Percentiles rank a stretch among this genome's conserved stretches.
phyloP scores from a whole-genome alignment of 2,888 invertebrate species.

The Oscheius sp. region DNA sequence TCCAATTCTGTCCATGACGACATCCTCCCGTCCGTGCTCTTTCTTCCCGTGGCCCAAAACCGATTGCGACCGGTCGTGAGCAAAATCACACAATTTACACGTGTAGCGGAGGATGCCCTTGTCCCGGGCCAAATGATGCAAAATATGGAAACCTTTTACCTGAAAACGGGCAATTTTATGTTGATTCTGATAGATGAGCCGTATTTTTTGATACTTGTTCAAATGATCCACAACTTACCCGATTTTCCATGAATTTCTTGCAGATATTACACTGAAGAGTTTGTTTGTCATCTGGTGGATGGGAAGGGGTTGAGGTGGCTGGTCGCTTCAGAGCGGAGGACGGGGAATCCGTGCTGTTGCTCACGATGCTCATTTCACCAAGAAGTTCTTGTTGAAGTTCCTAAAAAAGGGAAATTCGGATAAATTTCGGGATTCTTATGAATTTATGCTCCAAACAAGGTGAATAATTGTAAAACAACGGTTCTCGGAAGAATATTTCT shows the following conservation, averaged over 20 bases:
- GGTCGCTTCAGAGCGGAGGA: constrained; percentile 5
- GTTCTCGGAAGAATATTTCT: no score
- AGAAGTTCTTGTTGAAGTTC: constrained; percentile 25
- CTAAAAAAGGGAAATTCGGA: not conserved
- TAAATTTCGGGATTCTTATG: no score
- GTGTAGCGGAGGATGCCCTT: constrained; percentile 23
- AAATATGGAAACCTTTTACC: constrained; percentile 20
- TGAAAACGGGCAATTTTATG: not conserved
- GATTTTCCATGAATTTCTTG: constrained; percentile 16
- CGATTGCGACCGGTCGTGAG: constrained; percentile 1
- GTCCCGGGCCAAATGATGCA: constrained; percentile 4
- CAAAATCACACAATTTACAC: constrained; percentile 18
- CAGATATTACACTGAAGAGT: constrained; percentile 18
- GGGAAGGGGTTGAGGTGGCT: not conserved
- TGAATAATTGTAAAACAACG: not conserved
- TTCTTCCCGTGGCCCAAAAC: constrained; percentile 11
- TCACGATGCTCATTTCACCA: constrained; percentile 2
- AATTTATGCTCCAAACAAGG: not conserved
- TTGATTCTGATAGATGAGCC: not conserved
- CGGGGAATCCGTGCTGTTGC: not conserved
- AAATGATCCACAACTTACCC: not conserved
- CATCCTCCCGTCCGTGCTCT: constrained; percentile 19
- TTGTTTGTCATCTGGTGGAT: constrained; percentile 20
- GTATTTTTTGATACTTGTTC: not conserved
- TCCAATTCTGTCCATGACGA: constrained; percentile 19